A percentile compares a stretch with the other conserved stretches of the same genome.
These are phyloP conservation scores for Atethmia centrago DNA, from an alignment of 2,888 invertebrate genomes.

Conservation along the genomic window DNA sequence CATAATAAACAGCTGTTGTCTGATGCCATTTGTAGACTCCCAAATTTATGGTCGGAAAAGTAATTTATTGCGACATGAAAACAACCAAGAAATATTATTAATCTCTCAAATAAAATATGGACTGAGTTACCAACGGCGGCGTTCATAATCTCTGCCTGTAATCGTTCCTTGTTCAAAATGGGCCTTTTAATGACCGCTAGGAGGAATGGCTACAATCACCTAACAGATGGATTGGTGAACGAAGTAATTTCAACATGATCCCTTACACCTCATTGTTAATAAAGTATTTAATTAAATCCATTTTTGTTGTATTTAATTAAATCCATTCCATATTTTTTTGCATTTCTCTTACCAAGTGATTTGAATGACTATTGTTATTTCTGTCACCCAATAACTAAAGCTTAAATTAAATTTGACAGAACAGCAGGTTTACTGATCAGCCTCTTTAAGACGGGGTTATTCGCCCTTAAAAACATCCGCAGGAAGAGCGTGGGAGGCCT, in stretches of 20 bases:
- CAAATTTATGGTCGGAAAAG: slow-evolving; percentile 56
- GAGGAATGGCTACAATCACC: slow-evolving; percentile 19
- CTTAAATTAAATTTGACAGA: slow-evolving; percentile 17
- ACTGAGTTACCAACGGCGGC: slow-evolving; percentile 47
- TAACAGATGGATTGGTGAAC: slow-evolving; percentile 30
- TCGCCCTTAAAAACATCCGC: neutral
- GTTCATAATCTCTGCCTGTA: slow-evolving; percentile 45
- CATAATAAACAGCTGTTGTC: slow-evolving; percentile 62
- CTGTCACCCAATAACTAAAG: neutral
- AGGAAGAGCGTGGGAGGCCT: slow-evolving; percentile 6
- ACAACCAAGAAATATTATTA: slow-evolving; percentile 59
- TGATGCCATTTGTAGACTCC: slow-evolving; percentile 60
- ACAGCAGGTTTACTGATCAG: slow-evolving; percentile 16
- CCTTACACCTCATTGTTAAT: slow-evolving; percentile 5
- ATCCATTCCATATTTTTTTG: neutral
- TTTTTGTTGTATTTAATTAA: neutral
- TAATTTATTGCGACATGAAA: slow-evolving; percentile 59
- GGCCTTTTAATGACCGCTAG: slow-evolving; percentile 26
- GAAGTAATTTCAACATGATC: slow-evolving; percentile 1
- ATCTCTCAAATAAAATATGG: slow-evolving; percentile 59
- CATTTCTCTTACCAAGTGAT: slow-evolving; percentile 2
- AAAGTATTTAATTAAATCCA: slow-evolving; percentile 10
- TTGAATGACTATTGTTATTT: slow-evolving; percentile 22
- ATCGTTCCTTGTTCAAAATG: slow-evolving; percentile 41
- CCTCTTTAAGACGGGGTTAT: neutral